phyloP scores from a whole-genome alignment of 2,113 vertebrate genomes.

The Dryoscopus gambensis region DNA sequence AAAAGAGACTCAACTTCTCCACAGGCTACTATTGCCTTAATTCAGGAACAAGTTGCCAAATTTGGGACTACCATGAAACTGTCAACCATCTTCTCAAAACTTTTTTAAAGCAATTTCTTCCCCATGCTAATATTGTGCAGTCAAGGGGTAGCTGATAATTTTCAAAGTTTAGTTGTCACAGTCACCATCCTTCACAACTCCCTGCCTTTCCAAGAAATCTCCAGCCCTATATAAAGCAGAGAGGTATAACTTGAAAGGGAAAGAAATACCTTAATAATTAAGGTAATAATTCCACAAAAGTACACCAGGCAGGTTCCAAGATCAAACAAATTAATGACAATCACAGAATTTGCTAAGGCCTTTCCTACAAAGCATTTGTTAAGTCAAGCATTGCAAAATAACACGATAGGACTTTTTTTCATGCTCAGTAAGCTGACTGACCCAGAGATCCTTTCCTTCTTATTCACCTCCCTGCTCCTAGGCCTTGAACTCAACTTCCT shows the following conservation, averaged over 20 bases:
- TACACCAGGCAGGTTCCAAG: background rate
- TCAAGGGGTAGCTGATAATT: background rate
- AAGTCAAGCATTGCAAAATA: background rate
- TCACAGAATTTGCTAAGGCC: background rate
- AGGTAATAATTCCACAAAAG: background rate
- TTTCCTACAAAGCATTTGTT: background rate
- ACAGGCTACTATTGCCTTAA: background rate
- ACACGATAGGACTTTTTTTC: background rate
- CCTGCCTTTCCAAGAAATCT: background rate
- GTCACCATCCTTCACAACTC: accelerated
- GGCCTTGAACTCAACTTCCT: background rate
- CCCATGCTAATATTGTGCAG: background rate
- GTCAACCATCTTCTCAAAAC: background rate
- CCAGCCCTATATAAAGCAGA: background rate
- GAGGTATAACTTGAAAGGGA: background rate
- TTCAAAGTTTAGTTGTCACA: background rate
- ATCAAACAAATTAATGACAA: background rate
- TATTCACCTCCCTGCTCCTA: background rate
- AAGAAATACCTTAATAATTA: background rate
- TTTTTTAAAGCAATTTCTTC: background rate
- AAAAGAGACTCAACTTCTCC: background rate
- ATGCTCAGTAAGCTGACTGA: background rate
- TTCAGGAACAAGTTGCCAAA: background rate
- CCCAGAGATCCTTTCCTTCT: background rate
- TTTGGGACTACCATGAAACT: background rate